Evolutionary conservation across 2,113 vertebrate species (phyloP).

Genomic region (Todiramphus chloris): DNA sequence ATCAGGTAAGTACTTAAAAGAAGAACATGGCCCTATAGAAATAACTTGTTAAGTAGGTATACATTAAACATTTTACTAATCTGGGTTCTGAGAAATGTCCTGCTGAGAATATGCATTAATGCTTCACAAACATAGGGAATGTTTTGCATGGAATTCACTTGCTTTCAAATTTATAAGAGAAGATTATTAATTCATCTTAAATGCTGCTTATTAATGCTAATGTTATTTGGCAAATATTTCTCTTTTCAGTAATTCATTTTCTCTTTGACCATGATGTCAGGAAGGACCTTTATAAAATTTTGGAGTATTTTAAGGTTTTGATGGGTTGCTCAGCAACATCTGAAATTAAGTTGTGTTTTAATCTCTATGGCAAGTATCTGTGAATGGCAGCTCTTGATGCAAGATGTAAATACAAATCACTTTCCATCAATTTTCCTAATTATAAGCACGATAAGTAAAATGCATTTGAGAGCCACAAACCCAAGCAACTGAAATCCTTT

Average conservation of each 20-base stretch:
- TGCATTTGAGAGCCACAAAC: not conserved
- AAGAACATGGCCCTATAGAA: not conserved
- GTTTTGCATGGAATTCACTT: not conserved
- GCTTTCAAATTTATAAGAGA: not conserved
- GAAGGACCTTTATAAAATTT: not conserved
- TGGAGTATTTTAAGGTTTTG: not conserved
- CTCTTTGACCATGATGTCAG: not conserved
- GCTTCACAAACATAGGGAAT: not conserved
- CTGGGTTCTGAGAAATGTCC: not conserved
- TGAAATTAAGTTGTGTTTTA: not conserved
- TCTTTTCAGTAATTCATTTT: not conserved
- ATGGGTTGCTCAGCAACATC: slow-evolving; percentile 4
- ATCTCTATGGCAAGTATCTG: not conserved
- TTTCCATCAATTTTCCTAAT: not conserved
- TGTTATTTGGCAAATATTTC: not conserved
- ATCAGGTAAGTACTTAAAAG: not conserved
- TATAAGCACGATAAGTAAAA: not conserved
- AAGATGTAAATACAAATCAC: not conserved
- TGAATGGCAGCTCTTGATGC: not conserved
- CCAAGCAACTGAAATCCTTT: not conserved
- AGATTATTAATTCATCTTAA: not conserved
- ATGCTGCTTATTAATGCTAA: not conserved
- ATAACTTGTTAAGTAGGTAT: not conserved
- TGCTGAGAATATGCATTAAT: not conserved
- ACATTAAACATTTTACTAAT: not conserved